Evolutionary conservation across 1,140 invertebrate genomes (phyloP), one percentile per base, ranked within the genome.

Genomic region (Brachionus asplanchnoidis): DNA sequence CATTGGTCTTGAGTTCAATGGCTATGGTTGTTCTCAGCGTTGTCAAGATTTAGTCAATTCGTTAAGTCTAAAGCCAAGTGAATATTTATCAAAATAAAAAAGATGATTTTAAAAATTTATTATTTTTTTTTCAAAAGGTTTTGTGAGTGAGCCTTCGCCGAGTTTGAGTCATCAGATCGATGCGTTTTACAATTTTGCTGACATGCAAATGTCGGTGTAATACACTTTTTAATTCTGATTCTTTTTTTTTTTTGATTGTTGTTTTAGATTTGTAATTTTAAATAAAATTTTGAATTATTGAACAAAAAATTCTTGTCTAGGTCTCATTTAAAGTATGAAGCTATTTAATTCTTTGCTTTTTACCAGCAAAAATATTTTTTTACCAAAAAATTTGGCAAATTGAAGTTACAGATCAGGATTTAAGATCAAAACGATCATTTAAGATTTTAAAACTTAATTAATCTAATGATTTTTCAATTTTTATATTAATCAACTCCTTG

Each of bases 1-100:
- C 32, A 90, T 91, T 82, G 90, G 90, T 40, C 70, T 91, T n/a
- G 88, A 91, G 75, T 90, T 88, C 68, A 88, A 87, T 87, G 90
- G 90, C 1, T 86, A 87, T 4, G 86, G 87, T 20, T 87, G 87
- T 56, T 87, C 88, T 14, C 85, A 86, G 44, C 82, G 85, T 12
- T 91, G 90, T 86, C 88, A 89, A 84, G 86, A 88, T 26, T 86
- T 87, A 32, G 85, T 88, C 85, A 46, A 56, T 20, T 20, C 42
- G 36, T 56, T 66, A 42, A 36, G 20, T 56, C 12, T 68, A 84
- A 84, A 42, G 11, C 23, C 20, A 68, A 56, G 68, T 85, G 26
- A 65, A 8, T 14, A 23, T 53, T 28, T 56, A 12, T 78, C 3
- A 78, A n/a, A 17, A 66, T 60, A 80, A 23, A 7, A 56, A 56